Conservation (phyloP, 2,113 vertebrate species). For the Sorex araneus region DNA sequence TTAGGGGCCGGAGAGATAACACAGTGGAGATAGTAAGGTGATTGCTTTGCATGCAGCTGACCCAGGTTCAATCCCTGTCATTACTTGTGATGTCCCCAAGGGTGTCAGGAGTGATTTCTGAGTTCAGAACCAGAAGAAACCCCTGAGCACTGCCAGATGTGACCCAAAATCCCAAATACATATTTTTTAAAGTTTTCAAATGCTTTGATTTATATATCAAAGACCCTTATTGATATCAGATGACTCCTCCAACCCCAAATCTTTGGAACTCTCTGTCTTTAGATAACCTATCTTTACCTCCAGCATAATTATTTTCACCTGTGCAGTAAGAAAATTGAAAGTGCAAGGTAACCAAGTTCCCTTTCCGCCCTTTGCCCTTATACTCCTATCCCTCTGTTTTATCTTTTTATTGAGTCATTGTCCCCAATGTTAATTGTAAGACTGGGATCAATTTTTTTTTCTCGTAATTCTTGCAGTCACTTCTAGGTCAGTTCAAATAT, state of each 20-base stretch:
- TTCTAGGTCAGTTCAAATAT: neutral
- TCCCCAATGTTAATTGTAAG: neutral
- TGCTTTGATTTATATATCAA: neutral
- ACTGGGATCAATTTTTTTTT: constrained; percentile 42
- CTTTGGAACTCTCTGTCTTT: constrained; percentile 18
- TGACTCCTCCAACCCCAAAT: neutral
- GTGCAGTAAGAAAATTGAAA: neutral
- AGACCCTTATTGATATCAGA: neutral
- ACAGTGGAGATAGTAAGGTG: too few relatives aligned
- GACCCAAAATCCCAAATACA: too few relatives aligned
- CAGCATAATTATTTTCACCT: neutral
- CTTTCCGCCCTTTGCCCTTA: neutral
- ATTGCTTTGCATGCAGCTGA: too few relatives aligned
- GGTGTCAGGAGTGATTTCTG: too few relatives aligned
- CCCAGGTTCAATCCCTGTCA: too few relatives aligned
- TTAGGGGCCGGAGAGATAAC: too few relatives aligned
- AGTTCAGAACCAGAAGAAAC: too few relatives aligned
- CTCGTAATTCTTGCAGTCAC: neutral
- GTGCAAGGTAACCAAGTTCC: neutral
- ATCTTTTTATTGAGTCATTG: neutral
- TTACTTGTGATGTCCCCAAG: too few relatives aligned
- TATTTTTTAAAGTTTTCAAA: too few relatives aligned
- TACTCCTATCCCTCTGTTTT: neutral
- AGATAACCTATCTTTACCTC: neutral
- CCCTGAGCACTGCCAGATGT: too few relatives aligned